phyloP scores from a whole-genome alignment of 1,140 invertebrate genomes.

The Papilio helenus region DNA sequence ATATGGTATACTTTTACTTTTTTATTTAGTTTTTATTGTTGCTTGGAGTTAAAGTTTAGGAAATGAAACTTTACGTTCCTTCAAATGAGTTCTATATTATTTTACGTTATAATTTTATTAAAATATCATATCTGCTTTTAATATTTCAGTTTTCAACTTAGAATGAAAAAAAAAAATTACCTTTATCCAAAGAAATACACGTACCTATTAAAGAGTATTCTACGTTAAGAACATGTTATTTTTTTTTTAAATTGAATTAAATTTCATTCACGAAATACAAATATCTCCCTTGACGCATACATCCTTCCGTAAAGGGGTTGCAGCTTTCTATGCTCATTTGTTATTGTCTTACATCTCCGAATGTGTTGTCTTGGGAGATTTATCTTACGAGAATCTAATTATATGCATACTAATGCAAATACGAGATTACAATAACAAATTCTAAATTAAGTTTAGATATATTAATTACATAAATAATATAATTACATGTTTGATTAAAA shows the following conservation, averaged over 20 bases:
- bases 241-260: background rate
- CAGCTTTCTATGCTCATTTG: slow-evolving; percentile 25
- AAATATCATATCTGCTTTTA: background rate
- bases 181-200: too few species aligned
- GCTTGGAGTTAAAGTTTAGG: background rate
- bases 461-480: too few species aligned
- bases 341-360: slow-evolving; percentile 28
- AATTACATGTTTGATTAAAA: too few species aligned
- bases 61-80: background rate
- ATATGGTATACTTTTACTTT: background rate
- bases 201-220: too few species aligned
- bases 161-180: background rate
- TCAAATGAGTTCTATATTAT: background rate
- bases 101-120: too few species aligned
- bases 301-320: background rate
- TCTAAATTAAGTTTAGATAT: too few species aligned
- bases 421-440: background rate
- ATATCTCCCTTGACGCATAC: background rate
- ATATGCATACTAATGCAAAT: slow-evolving; percentile 3
- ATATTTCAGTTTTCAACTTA: background rate
- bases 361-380: slow-evolving; percentile 17
- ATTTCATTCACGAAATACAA: background rate
- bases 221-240: background rate
- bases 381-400: slow-evolving; percentile 30
- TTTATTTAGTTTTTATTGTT: background rate